Evolutionary conservation across 2,113 vertebrate species (phyloP), one percentile per base, ranked within the genome.

Genomic region (Apteryx owenii): DNA sequence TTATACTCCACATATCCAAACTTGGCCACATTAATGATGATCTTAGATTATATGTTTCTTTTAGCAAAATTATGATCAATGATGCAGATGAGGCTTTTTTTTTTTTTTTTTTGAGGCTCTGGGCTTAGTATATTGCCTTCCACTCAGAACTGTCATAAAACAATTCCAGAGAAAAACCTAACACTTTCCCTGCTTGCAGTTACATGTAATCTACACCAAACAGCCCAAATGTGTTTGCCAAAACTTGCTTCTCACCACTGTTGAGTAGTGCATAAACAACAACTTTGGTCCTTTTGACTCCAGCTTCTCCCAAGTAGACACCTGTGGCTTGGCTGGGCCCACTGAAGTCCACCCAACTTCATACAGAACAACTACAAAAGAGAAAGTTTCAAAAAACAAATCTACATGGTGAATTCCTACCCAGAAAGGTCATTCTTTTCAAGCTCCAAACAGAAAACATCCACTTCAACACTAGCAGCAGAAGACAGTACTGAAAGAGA

Each of bases 1-100:
- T 75, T 38, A 33, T 22, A 31, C 22, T 11, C 4, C 1, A 8
- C 25, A 48, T 48, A 80, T 58, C 10, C 69, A n/a, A 33, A 10
- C 6, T 7, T 3, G 14, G 15, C 21, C 48, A 29, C 28, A 19
- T 2, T 46, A 51, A 21, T 0, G 0, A 4, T 19, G 51, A 81
- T 33, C 46, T 76, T 3, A 10, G 29, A 9, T 23, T 8, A 53
- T 2, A 12, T 1, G 12, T 13, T 64, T 50, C 53, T n/a, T 11
- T 48, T 18, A 21, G 50, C 44, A 56, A 40, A 65, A 12, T 18
- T 23, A 40, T 1, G 9, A 33, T 8, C 53, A 73, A 11, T 25
- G 29, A 78, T 60, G 56, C 56, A 33, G 31, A 33, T 7, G 69
- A 85, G n/a, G 11, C 42, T 82, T 46, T 33, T 13, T 13, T 7